phyloP scores from a whole-genome alignment of 2,797 vertebrate genomes.

The Heliangelus exortis region DNA sequence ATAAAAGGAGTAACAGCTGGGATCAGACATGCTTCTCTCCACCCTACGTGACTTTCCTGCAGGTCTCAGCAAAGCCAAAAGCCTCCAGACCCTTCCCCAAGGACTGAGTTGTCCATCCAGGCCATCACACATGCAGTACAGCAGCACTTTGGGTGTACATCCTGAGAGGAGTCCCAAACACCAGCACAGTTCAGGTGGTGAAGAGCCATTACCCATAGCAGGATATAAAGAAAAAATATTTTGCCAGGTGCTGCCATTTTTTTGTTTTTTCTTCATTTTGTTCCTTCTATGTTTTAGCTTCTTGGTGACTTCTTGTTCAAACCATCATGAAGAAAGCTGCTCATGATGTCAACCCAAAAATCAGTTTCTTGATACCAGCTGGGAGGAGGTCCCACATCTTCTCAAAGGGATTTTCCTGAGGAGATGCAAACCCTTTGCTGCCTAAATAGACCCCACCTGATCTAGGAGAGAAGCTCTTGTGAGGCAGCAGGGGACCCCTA shows the following conservation, averaged over 20 bases:
- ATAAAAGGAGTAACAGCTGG: background rate
- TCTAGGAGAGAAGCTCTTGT: background rate
- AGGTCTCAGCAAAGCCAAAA: background rate
- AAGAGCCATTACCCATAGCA: background rate
- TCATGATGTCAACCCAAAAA: background rate
- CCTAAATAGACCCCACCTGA: background rate
- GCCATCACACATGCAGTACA: background rate
- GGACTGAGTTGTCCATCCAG: background rate
- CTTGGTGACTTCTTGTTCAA: background rate
- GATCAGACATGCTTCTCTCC: background rate
- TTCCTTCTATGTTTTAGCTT: background rate
- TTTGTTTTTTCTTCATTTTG: background rate
- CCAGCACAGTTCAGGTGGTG: background rate
- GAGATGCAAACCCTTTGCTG: background rate
- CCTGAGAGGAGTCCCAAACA: background rate
- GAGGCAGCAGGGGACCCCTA: background rate
- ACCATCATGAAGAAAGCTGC: background rate
- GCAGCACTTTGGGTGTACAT: background rate
- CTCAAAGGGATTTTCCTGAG: background rate
- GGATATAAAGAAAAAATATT: background rate
- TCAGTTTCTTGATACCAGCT: background rate
- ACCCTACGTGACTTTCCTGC: background rate
- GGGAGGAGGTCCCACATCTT: background rate
- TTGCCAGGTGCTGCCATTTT: background rate
- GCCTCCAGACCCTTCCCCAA: background rate